Percentiles rank a stretch among this genome's conserved stretches.
These are phyloP conservation scores for Melipona bicolor DNA, from an alignment of 2,888 invertebrate species.

Conservation along the genomic window DNA sequence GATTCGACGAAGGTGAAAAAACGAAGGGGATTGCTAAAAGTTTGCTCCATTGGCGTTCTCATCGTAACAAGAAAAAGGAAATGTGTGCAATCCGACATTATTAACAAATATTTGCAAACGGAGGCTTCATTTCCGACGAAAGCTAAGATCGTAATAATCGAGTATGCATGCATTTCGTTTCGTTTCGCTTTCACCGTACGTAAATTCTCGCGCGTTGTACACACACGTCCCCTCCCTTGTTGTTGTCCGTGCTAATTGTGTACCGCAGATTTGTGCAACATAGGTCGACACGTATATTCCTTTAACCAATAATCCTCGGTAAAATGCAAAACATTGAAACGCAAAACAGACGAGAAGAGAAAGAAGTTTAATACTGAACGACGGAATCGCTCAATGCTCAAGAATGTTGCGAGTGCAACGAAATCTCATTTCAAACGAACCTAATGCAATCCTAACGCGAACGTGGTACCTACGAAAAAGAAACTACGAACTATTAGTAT, in stretches of 20 bases:
- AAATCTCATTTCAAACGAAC: constrained; percentile 30
- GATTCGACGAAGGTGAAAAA: constrained; percentile 50
- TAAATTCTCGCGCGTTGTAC: not conserved
- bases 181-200: not conserved
- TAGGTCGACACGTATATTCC: constrained; percentile 39
- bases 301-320: constrained; percentile 23
- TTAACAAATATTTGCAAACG: constrained; percentile 18
- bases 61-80: constrained; percentile 18
- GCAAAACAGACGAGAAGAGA: constrained; percentile 2
- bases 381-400: not conserved
- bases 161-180: not conserved
- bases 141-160: not conserved
- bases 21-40: constrained; percentile 3
- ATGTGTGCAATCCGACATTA: constrained; percentile 40
- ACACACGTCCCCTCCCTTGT: not conserved
- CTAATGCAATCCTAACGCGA: constrained; percentile 10
- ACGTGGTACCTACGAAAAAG: constrained; percentile 23
- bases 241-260: constrained; percentile 18
- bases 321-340: constrained; percentile 47
- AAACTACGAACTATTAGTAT: constrained; percentile 18
- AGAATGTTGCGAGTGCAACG: constrained; percentile 1
- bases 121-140: not conserved
- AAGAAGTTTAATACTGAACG: not conserved
- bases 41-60: constrained; percentile 19
- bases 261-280: constrained; percentile 61